Evolutionary conservation across 1,140 invertebrate species (phyloP), one percentile per base, ranked within the genome.

Genomic region (Aphis craccivora): DNA sequence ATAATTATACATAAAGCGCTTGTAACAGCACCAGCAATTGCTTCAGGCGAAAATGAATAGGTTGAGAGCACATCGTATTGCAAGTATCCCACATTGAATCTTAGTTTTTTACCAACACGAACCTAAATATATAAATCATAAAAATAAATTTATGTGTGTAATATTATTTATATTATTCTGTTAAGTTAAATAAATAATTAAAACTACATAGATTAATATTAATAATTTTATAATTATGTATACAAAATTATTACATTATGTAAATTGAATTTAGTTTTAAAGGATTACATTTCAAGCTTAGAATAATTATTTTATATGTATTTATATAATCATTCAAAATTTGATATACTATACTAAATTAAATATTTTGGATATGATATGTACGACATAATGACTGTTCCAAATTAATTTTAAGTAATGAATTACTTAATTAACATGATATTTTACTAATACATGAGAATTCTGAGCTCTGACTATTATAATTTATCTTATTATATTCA

Each of bases 21-120:
- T 35, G 97, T 97, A 23, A 98, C 97, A 94, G 98, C 97, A 51
- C 98, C 97, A 45, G 97, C 97, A 93, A 99, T 97, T 0, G 98
- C 98, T 95, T 98, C 98, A 0, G 97, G 97, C 30, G 97, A 97
- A 95, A 99, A 97, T 40, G 97, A 96, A 94, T 98, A 98, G 6
- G 97, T 96, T 95, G 98, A 97, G 87, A 97, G 96, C 53, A 98
- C 96, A 95, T 99, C 98, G 95, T 99, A 99, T 94, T 97, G 97
- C 6, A 99, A 96, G 95, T 97, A 98, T 0, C 98, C 98, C 94
- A 99, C 97, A 30, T 97, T 97, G 95, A 98, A 99, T 84, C 98
- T 96, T 40, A 99, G 95, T 95, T 97, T 98, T 94, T 96, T 96
- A 22, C 99, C 99, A 88, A 99, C 97, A 94, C 97, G 97, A 23